A percentile compares a stretch with the other conserved stretches of the same genome.
Conservation (phyloP, 2,113 vertebrate genomes). For the Salminus brasiliensis region DNA sequence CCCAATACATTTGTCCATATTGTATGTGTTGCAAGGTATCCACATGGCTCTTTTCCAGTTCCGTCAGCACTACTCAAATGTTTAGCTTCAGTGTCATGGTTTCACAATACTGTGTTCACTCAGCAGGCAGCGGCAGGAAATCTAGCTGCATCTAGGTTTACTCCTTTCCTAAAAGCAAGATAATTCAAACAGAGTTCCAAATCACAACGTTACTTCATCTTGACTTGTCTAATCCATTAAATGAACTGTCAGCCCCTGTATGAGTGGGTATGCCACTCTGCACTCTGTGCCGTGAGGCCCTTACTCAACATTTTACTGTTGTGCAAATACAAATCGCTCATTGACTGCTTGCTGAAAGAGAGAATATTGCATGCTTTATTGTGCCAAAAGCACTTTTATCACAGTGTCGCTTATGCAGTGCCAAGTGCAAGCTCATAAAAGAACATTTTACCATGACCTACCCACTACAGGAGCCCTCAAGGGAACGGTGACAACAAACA, state of each 20-base stretch:
- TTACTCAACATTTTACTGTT: conserved; percentile 25
- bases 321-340: conserved; percentile 66
- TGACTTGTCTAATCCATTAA: background rate
- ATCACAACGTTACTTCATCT: background rate
- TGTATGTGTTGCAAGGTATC: no score
- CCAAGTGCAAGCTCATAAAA: background rate
- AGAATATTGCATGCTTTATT: conserved; percentile 56
- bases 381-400: conserved; percentile 62
- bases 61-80: no score
- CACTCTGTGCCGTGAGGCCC: background rate
- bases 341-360: conserved; percentile 65
- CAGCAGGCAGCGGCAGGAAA: background rate
- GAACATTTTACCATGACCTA: background rate
- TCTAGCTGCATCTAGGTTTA: no score
- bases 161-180: background rate
- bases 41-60: no score
- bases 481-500: rapidly evolving
- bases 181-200: background rate
- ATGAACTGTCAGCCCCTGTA: background rate
- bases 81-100: background rate
- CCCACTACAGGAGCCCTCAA: no score
- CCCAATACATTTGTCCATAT: no score
- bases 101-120: background rate
- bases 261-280: background rate
- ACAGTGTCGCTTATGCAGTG: background rate